These are phyloP conservation scores for Trichoplusia ni DNA, from an alignment of 1,140 invertebrate genomes.

Conservation along the genomic window DNA sequence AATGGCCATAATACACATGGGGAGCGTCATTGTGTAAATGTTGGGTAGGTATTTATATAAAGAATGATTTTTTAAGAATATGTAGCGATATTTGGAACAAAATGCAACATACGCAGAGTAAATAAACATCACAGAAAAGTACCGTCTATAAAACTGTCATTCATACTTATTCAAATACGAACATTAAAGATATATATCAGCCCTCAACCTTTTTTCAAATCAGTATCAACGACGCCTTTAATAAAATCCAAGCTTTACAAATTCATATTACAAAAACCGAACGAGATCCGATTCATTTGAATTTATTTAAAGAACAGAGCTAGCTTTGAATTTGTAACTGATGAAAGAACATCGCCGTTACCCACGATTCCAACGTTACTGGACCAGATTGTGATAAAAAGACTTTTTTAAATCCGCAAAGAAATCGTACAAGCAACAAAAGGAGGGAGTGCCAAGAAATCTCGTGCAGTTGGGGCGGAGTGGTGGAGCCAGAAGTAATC, in stretches of 20 bases:
- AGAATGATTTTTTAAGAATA: too few species aligned
- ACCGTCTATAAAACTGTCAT: too few species aligned
- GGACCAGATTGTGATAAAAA: conserved; percentile 27
- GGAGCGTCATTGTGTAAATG: too few species aligned
- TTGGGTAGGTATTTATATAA: too few species aligned
- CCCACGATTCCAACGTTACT: too few species aligned
- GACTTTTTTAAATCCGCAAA: conserved; percentile 39
- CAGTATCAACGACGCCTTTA: conserved; percentile 2
- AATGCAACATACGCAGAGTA: too few species aligned
- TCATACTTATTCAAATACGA: not conserved
- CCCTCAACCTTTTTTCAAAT: not conserved
- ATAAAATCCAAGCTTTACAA: conserved; percentile 11
- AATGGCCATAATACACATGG: too few species aligned
- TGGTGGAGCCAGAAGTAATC: conserved; percentile 49
- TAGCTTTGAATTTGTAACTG: conserved; percentile 25
- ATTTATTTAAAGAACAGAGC: conserved; percentile 15
- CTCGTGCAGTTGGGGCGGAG: conserved; percentile 42
- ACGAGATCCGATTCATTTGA: conserved; percentile 23
- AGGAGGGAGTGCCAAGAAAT: conserved; percentile 43
- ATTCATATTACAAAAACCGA: conserved; percentile 23
- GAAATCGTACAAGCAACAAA: conserved; percentile 51
- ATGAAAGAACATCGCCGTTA: conserved; percentile 26
- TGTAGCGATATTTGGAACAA: too few species aligned
- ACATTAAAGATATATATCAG: not conserved
- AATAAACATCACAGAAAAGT: too few species aligned